Base-by-base conservation (phyloP, 2,797 vertebrate genomes). In the Gymnoscopelus braueri region DNA sequence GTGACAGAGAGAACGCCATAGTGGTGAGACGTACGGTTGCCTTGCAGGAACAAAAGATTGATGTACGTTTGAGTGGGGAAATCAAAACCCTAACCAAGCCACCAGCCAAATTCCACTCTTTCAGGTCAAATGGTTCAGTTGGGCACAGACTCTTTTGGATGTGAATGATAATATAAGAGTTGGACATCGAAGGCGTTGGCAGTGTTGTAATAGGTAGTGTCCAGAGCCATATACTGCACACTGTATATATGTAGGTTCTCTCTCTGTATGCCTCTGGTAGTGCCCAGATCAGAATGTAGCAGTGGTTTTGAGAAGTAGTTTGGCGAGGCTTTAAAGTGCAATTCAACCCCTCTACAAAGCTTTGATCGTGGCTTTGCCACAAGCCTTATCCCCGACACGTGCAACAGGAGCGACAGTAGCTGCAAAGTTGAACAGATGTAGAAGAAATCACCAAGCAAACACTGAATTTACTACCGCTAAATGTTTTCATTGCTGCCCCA, bases 281-380 rank as follows among this genome's bases (percentile, higher is more conserved):
- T 84, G 82, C 84, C 82, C 57, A 74, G 72, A 83, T 88, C 69
- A 82, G 92, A 93, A 93, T 92, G 91, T 93, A 92, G 91, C 92
- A 87, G 76, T 84, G 82, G 73, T 77, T 81, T 77, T 83, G 81
- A 78, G 74, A 89, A 72, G 55, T 50, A 75, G 83, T 60, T 67
- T 70, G 77, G 85, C 73, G 90, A 89, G 90, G 89, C 87, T 82
- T 77, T 80, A 87, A 93, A 93, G 93, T 93, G 92, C 92, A 93
- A 92, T 94, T 94, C 82, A 87, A 87, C 80, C 77, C 86, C 85
- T 84, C 76, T 68, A 82, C 80, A 89, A 87, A 92, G 88, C 88
- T 90, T 92, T 92, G 83, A 87, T 88, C 67, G 87, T 92, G 90
- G 91, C 87, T 85, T 91, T 91, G 89, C 88, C 90, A 91, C 87